Base-by-base conservation (phyloP, 2,113 vertebrate genomes). In the Cyanoderma ruficeps region DNA sequence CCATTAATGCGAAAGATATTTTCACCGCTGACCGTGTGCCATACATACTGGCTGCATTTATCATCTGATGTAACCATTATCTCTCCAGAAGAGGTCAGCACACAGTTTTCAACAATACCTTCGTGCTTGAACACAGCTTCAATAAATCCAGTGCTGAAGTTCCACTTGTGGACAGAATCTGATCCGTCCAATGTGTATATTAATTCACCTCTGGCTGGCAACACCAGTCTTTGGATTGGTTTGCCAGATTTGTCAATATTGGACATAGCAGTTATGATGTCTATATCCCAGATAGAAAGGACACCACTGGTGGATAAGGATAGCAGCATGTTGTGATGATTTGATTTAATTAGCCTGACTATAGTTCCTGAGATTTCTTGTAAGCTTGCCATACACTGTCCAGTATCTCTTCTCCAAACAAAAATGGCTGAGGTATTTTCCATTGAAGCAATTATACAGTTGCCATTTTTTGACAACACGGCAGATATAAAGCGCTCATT, bases 161-260 rank as follows among this genome's bases (percentile, higher is more conserved):
- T 99, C 99, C 99, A 99, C 94, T 99, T 99, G 90, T 99, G 99
- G 65, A 99, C 98, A 37, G 98, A 98, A 83, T 99, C 99, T 1
- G 99, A 99, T 72, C 99, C 99, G 21, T 99, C 99, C 31, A 99
- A 98, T 5, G 99, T 99, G 95, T 99, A 99, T 78, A 99, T 98
- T 83, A 99, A 98, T 93, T 99, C 99, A 53, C 99, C 99, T 97
- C 99, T 98, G n/a, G 98, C 97, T 12, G 99, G 98, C 83, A 99
- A 97, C 95, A 99, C 97, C 93, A 99, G 94, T 46, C 97, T 99
- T 83, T 98, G 99, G 86, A 99, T 99, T 76, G 98, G 98, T 95
- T 99, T 99, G 79, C 99, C 99, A 47, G 99, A 99, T 98, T 99
- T 99, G 97, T 99, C 99, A 83, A 99, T 99, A 91, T 99, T 99